Evolutionary conservation across 2,797 vertebrate genomes (phyloP).

Genomic region (Urosaurus nigricauda): DNA sequence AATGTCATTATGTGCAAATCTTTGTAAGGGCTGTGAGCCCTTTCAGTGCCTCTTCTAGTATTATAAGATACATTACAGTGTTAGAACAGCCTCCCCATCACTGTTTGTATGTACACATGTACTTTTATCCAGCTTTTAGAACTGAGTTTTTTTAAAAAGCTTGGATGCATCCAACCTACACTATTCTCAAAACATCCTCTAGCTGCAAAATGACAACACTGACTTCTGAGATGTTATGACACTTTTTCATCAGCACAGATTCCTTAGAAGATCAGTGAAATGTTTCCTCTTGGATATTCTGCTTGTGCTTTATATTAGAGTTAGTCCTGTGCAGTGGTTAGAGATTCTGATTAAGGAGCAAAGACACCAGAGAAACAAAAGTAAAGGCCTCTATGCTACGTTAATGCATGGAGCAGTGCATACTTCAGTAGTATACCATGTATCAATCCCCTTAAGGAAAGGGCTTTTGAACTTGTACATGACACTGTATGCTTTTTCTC

Average conservation of each 20-base stretch:
- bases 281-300: background rate
- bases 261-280: background rate
- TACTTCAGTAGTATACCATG: too few relatives aligned
- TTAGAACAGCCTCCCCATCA: too few relatives aligned
- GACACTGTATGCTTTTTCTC: too few relatives aligned
- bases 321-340: too few relatives aligned
- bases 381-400: too few relatives aligned
- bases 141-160: background rate
- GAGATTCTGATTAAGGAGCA: too few relatives aligned
- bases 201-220: background rate
- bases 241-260: background rate
- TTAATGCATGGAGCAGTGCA: too few relatives aligned
- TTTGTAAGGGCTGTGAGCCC: background rate
- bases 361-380: too few relatives aligned
- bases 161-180: background rate
- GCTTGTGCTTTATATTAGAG: background rate
- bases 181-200: background rate
- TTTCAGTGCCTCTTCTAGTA: background rate
- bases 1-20: background rate
- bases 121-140: background rate
- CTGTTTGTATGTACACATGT: background rate
- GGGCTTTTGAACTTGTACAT: too few relatives aligned
- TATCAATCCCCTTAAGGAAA: too few relatives aligned
- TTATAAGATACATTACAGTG: background rate
- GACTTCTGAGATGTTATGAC: background rate